Conservation (phyloP, 1,140 invertebrate species). For the Harpegnathos saltator region DNA sequence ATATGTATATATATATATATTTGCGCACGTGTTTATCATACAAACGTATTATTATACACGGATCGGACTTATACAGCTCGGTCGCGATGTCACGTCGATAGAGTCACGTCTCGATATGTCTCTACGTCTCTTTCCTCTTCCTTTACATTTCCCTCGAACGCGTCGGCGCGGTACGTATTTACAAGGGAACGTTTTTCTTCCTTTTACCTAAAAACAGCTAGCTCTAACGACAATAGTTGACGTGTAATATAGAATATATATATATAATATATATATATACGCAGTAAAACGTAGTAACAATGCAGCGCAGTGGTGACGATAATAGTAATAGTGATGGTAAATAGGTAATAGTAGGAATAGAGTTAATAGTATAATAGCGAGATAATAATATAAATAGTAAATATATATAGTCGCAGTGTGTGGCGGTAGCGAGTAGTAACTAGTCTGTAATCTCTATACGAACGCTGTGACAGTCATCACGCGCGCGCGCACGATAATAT, state of each 20-base stretch:
- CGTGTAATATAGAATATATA: constrained; percentile 70
- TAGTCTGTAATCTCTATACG: constrained; percentile 58
- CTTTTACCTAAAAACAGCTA: constrained; percentile 63
- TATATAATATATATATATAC: constrained; percentile 65
- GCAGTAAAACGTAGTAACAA: constrained; percentile 41
- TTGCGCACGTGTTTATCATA: constrained; percentile 66
- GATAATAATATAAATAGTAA: constrained; percentile 67
- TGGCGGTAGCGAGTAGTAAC: constrained; percentile 67
- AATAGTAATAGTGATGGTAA: constrained; percentile 63
- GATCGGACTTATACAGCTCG: constrained; percentile 32
- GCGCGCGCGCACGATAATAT: constrained; percentile 30
- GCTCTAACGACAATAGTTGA: constrained; percentile 64
- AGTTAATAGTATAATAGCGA: constrained; percentile 35
- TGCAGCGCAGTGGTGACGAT: constrained; percentile 59
- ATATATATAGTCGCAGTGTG: constrained; percentile 67
- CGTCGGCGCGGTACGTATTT: constrained; percentile 64
- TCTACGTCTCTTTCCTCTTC: not conserved
- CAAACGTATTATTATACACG: constrained; percentile 64
- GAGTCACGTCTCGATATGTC: constrained; percentile 39
- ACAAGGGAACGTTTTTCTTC: constrained; percentile 36
- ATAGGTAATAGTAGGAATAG: constrained; percentile 56
- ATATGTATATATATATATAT: constrained; percentile 69
- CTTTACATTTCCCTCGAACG: not conserved
- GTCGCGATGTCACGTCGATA: not conserved
- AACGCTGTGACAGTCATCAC: constrained; percentile 22